These are phyloP conservation scores for Polydrusus tereticollis DNA, from an alignment of 2,888 invertebrate genomes.

Conservation along the genomic window DNA sequence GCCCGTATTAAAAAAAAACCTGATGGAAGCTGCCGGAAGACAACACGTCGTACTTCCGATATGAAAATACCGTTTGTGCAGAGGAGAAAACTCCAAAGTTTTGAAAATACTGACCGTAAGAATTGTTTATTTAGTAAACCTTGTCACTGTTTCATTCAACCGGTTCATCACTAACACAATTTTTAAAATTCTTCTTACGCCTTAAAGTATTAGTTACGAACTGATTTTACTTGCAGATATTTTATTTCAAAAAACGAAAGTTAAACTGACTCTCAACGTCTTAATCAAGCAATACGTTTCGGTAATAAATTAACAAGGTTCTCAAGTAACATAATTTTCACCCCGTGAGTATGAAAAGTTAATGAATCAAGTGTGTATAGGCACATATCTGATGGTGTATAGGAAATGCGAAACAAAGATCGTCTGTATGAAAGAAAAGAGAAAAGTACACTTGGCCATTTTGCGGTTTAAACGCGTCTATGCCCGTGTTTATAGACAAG, in stretches of 20 bases:
- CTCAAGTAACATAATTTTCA: slow-evolving; percentile 49
- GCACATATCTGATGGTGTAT: slow-evolving; percentile 46
- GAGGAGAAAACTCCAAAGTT: no score
- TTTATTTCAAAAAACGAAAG: slow-evolving; percentile 3
- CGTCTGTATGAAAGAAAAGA: slow-evolving; percentile 47
- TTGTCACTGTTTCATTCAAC: no score
- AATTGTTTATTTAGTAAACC: no score
- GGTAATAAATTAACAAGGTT: slow-evolving; percentile 37
- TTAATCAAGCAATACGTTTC: slow-evolving; percentile 32
- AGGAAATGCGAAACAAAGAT: slow-evolving; percentile 42
- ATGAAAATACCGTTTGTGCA: no score
- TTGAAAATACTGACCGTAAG: no score
- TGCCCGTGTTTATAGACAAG: slow-evolving; percentile 59
- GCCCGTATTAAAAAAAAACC: no score
- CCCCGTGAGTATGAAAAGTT: slow-evolving; percentile 45
- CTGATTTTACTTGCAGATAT: not conserved
- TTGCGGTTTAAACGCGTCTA: slow-evolving; percentile 60
- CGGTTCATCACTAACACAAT: no score
- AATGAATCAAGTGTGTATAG: slow-evolving; percentile 45
- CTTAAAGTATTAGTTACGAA: not conserved
- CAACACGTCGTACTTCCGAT: no score
- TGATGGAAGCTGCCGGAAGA: no score
- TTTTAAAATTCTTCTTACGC: no score
- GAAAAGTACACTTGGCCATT: slow-evolving; percentile 60
- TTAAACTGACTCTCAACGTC: slow-evolving; percentile 13